Percentiles rank a stretch among this genome's conserved stretches.
These are phyloP conservation scores for Sinocyclocheilus anophthalmus DNA, from an alignment of 2,113 vertebrate species.

Conservation along the genomic window DNA sequence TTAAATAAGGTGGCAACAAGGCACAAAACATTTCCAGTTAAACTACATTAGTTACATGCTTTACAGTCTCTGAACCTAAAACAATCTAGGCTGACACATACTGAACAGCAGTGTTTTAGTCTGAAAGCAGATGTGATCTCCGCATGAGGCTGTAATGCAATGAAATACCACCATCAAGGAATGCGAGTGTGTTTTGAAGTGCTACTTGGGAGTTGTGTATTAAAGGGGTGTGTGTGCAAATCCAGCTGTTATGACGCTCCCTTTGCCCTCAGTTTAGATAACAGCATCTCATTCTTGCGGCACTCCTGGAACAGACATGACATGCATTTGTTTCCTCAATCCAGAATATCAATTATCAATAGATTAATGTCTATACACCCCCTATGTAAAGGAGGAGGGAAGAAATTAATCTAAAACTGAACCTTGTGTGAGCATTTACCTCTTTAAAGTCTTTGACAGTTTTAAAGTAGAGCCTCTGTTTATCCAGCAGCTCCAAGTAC, in stretches of 20 bases:
- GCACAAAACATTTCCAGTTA: not conserved
- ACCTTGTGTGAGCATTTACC: conserved; percentile 73
- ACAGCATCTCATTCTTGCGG: conserved; percentile 90
- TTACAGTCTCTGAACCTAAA: not conserved
- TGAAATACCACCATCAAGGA: not conserved
- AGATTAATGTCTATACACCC: not conserved
- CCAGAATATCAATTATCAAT: not conserved
- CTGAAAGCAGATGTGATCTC: not conserved
- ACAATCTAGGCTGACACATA: not conserved
- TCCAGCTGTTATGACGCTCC: conserved; percentile 67
- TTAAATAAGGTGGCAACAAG: not conserved
- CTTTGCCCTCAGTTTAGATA: conserved; percentile 86
- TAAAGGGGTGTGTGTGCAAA: no score
- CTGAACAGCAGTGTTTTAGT: not conserved
- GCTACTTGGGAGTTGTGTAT: not conserved
- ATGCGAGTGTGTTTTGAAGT: conserved; percentile 2
- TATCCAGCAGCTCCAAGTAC: conserved; percentile 93
- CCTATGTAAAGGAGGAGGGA: not conserved
- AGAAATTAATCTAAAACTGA: not conserved
- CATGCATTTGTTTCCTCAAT: not conserved
- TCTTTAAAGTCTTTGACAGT: conserved; percentile 99
- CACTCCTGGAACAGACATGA: conserved; percentile 79
- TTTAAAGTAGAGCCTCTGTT: conserved; percentile 97
- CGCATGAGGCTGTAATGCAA: not conserved
- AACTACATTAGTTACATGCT: not conserved